phyloP scores from a whole-genome alignment of 92 coral and sea anemone species.

The Porites divaricata region DNA sequence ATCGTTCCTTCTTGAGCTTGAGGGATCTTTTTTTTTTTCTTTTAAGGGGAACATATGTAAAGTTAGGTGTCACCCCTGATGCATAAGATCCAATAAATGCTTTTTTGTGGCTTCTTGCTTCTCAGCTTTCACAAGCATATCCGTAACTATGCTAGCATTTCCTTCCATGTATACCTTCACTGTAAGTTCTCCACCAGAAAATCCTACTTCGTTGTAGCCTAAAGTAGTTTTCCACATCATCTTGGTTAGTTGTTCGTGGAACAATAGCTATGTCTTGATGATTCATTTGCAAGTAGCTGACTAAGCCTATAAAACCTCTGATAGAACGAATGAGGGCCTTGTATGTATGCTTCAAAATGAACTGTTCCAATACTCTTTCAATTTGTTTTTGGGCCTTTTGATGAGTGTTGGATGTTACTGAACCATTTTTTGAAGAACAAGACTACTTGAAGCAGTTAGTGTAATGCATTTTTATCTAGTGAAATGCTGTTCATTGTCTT shows the following conservation, averaged over 20 bases:
- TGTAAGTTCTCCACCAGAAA: slow-evolving; percentile 37
- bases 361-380: slow-evolving; percentile 44
- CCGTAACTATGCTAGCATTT: slow-evolving; percentile 7
- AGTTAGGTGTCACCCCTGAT: slow-evolving; percentile 7
- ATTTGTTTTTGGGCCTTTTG: not conserved
- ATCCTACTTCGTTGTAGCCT: slow-evolving; percentile 31
- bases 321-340: slow-evolving; percentile 32
- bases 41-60: slow-evolving; percentile 24
- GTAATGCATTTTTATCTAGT: not conserved
- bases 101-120: not conserved
- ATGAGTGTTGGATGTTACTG: not conserved
- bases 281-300: slow-evolving; percentile 10
- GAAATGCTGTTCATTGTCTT: slow-evolving; percentile 37
- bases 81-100: slow-evolving; percentile 19
- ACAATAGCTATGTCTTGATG: slow-evolving; percentile 21
- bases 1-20: too few species aligned
- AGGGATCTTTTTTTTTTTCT: not conserved
- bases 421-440: not conserved
- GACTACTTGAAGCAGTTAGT: not conserved
- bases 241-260: slow-evolving; percentile 40
- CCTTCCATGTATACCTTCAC: slow-evolving; percentile 41
- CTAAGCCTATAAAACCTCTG: slow-evolving; percentile 35
- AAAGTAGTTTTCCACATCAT: slow-evolving; percentile 44
- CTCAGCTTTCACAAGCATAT: slow-evolving; percentile 23
- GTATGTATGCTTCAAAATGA: slow-evolving; percentile 29